A percentile compares a stretch with the other conserved stretches of the same genome.
These are phyloP conservation scores for Platygyra sinensis DNA, from an alignment of 64 coral and sea anemone genomes.

Conservation along the genomic window DNA sequence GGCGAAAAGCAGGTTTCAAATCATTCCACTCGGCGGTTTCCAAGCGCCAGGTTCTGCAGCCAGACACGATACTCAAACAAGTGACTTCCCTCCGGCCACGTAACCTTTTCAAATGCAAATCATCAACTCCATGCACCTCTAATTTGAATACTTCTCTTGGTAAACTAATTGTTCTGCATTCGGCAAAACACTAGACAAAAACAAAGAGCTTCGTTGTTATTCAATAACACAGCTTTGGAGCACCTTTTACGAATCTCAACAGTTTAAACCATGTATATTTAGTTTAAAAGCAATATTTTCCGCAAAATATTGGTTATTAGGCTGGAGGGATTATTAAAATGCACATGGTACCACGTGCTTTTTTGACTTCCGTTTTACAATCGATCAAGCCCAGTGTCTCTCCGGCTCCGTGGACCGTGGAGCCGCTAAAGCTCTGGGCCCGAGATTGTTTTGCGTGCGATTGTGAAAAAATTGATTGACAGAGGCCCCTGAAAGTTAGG, in stretches of 20 bases:
- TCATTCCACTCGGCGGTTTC: neutral
- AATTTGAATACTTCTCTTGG: slow-evolving; percentile 16
- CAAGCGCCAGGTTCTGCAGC: neutral
- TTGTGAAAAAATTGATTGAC: too few species aligned
- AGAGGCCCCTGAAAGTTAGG: too few species aligned
- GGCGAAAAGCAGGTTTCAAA: neutral
- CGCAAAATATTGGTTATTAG: neutral
- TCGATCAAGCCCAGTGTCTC: too few species aligned
- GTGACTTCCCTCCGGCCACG: neutral
- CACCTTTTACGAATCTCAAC: neutral
- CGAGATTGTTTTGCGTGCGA: too few species aligned
- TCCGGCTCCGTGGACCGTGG: too few species aligned
- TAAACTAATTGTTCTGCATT: too few species aligned
- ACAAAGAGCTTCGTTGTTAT: neutral
- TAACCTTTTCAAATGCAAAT: slow-evolving; percentile 41
- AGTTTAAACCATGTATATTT: neutral
- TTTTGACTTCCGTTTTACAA: neutral
- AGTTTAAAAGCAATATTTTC: neutral
- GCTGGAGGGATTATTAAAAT: neutral
- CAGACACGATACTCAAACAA: slow-evolving; percentile 16
- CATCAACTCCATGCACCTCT: neutral
- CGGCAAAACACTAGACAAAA: neutral
- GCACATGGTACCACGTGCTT: slow-evolving; percentile 21
- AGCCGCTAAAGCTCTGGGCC: too few species aligned
- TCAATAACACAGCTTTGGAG: neutral